Evolutionary conservation across 1,140 invertebrate species (phyloP).

Genomic region (Euwallacea similis): DNA sequence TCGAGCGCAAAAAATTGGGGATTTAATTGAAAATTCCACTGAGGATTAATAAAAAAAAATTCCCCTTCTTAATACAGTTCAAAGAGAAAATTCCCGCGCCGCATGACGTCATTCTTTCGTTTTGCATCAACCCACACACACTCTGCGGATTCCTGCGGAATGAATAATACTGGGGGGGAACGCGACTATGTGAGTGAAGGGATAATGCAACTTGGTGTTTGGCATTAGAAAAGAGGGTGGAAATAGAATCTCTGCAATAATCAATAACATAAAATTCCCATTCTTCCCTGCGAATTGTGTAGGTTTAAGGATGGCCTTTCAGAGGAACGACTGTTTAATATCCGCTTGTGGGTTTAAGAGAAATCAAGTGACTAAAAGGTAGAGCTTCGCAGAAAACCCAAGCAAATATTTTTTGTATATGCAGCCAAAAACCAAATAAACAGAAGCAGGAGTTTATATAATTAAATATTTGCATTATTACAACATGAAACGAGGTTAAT

Average conservation of each 20-base stretch:
- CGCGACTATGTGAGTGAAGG: background rate
- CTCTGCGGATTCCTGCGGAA: conserved; percentile 14
- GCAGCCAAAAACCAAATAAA: background rate
- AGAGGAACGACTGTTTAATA: too few species aligned
- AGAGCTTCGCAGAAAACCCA: too few species aligned
- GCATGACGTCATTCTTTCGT: background rate
- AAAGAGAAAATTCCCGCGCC: conserved; percentile 20
- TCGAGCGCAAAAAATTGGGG: background rate
- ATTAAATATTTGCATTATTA: conserved; percentile 15
- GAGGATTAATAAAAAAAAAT: background rate
- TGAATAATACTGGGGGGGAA: conserved; percentile 21
- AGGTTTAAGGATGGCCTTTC: too few species aligned
- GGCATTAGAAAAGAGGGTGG: background rate
- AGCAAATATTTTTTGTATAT: too few species aligned
- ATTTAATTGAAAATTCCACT: conserved; percentile 13
- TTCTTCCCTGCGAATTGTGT: too few species aligned
- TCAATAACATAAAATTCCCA: too few species aligned
- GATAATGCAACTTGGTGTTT: conserved; percentile 11
- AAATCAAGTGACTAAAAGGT: too few species aligned
- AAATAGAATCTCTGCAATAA: too few species aligned
- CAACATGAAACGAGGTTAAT: background rate
- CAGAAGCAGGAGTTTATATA: background rate
- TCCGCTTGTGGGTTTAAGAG: too few species aligned
- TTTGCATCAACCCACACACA: conserved; percentile 16
- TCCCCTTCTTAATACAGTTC: conserved; percentile 11